Base-by-base conservation (phyloP, 35 echinoderm and acorn worm species). In the Anneissia japonica region DNA sequence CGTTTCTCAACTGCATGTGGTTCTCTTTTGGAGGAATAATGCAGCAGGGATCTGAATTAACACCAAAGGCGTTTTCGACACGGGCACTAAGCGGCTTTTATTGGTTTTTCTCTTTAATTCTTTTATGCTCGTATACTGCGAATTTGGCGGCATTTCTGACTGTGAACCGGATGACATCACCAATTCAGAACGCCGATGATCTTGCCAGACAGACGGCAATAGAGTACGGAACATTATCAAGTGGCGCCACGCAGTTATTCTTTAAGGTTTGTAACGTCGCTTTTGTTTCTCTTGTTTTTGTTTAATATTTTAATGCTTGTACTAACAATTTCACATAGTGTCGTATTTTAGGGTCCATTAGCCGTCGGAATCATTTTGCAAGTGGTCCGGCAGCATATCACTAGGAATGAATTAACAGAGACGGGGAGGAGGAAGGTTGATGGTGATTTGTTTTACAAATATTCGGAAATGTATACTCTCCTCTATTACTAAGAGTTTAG, bases 21-120 rank as follows among this genome's bases (percentile, higher is more conserved):
- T 97, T 97, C 36, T 88, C 91, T 1, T 97, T 97, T 35, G 95
- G 95, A 30, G 91, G 91, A 13, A 82, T 97, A 30, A 93, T 97
- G 91, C 95, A 97, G 34, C 95, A 97, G 75, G 95, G 95, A 0
- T 99, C 92, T 21, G 89, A 93, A 55, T 89, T 94, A 46, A 94
- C 93, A 76, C 96, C 96, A 0, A 74, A 92, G 46, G 89, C 96
- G 23, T 91, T 99, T 76, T 93, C 96, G 7, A 94, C 92, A 14
- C 46, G 96, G 36, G 92, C 94, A 13, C 31, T 94, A 16, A 91
- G 92, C 40, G 92, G 95, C 4, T 91, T 93, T 46, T 97, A 88
- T 91, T 97, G 95, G 95, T 97, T 97, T 85, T 97, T 97, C 75
- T 93, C 91, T 0, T 75, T 97, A 6, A 93, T 97, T 37, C 73